Base-by-base conservation (phyloP, 2,888 invertebrate genomes). In the Incurvaria masculella region DNA sequence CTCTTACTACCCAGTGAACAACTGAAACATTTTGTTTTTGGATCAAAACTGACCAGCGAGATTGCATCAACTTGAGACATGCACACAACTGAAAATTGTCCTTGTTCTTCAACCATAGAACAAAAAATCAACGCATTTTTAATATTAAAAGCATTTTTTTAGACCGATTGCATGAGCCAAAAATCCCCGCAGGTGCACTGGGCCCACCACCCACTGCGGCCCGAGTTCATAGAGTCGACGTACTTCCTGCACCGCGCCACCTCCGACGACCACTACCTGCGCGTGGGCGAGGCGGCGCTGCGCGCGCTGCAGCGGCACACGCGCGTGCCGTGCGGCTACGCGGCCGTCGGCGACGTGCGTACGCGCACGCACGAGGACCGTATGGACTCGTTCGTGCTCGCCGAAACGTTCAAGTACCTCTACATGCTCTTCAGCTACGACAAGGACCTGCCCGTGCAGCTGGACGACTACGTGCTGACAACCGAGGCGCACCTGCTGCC, bases 321-420 rank as follows among this genome's bases (percentile, higher is more conserved):
- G 0, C 81, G 91, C 58, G 97, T 97, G n/a, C 84, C 90, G 2
- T 99, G 98, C 67, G 98, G 98, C 1, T 99, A 93, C 74, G 98
- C 98, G 1, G 95, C 97, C 2, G 92, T 97, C n/a, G 94, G 93
- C 60, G 96, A 97, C 69, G 92, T 97, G 1, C 82, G 95, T 42
- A 94, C 94, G 0, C 86, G 91, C 21, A 84, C 85, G 50, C 93
- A 94, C 62, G 97, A 97, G 64, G 97, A 98, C 64, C 85, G 97
- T 54, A 97, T 99, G 97, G 98, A 99, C 66, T 97, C 97, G 0
- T 99, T 94, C 74, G 95, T 99, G 0, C 79, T 99, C 1, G 93
- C 98, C 0, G 98, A 99, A 76, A 99, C 98, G 0, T 92, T 99
- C 63, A 99, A 99, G 69, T 99, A 99, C 67, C 80, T 99, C 10